Percentiles rank a stretch among this genome's conserved stretches.
Evolutionary conservation across 2,888 invertebrate genomes (phyloP).

Genomic region (Spialia ferax): DNA sequence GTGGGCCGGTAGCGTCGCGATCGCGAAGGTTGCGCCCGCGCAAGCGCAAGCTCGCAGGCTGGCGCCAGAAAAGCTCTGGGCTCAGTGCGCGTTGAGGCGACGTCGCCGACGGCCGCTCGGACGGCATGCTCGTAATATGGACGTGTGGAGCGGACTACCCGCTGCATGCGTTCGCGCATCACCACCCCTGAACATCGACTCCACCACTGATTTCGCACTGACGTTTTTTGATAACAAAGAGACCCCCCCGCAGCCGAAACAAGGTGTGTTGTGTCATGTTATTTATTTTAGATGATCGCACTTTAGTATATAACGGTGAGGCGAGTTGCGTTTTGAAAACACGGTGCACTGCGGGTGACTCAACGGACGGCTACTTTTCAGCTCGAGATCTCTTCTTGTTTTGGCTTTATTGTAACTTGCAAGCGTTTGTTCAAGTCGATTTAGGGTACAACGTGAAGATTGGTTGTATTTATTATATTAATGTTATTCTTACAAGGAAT

Average conservation of each 20-base stretch:
- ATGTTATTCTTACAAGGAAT: background rate
- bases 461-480: background rate
- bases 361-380: constrained; percentile 34
- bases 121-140: constrained; percentile 87
- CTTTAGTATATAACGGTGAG: constrained; percentile 23
- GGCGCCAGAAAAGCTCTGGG: constrained; percentile 49
- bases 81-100: constrained; percentile 72
- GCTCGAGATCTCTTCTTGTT: constrained; percentile 23
- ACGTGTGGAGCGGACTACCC: constrained; percentile 91
- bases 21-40: constrained; percentile 45
- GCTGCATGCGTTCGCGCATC: constrained; percentile 88
- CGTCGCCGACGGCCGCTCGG: constrained; percentile 71
- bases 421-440: background rate
- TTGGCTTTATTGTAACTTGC: constrained; percentile 21
- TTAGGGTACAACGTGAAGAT: background rate
- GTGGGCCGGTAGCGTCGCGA: constrained; percentile 52
- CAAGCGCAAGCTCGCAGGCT: constrained; percentile 45
- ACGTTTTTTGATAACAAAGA: constrained; percentile 92
- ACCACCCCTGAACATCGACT: constrained; percentile 90
- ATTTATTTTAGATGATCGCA: constrained; percentile 19
- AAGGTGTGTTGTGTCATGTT: constrained; percentile 62
- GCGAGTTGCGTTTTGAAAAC: constrained; percentile 4
- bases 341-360: constrained; percentile 28
- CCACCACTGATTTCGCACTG: constrained; percentile 92
- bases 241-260: constrained; percentile 71